phyloP scores from a whole-genome alignment of 2,797 vertebrate species.

The Hydrophis major region DNA sequence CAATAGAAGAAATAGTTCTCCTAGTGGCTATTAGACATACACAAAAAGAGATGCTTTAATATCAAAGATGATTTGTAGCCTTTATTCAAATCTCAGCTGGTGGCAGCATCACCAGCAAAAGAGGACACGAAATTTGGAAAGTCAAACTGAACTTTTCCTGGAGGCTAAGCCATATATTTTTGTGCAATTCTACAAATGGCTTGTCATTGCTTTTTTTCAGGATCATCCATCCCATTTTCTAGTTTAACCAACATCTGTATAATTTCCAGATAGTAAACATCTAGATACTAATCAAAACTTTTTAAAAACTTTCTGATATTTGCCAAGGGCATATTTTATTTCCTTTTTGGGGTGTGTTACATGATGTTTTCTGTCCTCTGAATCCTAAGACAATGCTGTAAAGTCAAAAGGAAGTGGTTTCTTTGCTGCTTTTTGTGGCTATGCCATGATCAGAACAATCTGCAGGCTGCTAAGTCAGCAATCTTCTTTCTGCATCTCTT shows the following conservation, averaged over 20 bases:
- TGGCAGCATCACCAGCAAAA: background rate
- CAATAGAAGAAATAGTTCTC: background rate
- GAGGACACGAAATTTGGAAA: background rate
- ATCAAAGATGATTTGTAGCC: background rate
- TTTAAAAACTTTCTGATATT: background rate
- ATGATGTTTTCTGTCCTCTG: background rate
- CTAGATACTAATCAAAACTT: background rate
- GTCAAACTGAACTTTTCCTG: background rate
- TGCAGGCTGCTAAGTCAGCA: conserved; percentile 28
- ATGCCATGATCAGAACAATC: background rate
- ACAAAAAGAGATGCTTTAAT: background rate
- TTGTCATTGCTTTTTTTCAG: background rate
- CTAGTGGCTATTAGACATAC: background rate
- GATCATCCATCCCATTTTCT: background rate
- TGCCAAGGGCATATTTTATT: background rate
- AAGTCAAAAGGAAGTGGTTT: conserved; percentile 23
- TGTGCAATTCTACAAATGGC: background rate
- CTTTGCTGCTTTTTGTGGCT: background rate
- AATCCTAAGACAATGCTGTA: background rate
- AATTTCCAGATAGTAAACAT: background rate
- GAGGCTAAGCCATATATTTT: background rate
- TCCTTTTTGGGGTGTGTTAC: background rate
- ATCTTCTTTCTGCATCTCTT: background rate
- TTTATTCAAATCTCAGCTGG: background rate
- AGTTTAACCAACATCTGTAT: background rate